These are phyloP conservation scores for Drosophila nigromelanica DNA, from an alignment of 1,140 invertebrate species.

Conservation along the genomic window DNA sequence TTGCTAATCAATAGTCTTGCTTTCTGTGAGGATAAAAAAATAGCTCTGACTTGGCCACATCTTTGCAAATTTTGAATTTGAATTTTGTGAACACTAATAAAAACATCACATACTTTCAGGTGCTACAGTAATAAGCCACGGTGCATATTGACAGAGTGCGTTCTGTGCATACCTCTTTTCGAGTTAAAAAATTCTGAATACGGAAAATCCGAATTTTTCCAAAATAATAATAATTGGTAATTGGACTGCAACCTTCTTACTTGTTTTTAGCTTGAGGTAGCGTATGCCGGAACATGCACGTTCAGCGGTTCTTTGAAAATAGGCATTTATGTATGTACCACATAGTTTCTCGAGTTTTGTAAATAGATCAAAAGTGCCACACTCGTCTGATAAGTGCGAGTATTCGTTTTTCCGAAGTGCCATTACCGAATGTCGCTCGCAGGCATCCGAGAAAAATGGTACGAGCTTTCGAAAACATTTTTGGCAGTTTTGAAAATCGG, in stretches of 20 bases:
- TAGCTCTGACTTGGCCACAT: too few relatives aligned
- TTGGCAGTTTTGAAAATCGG: slow-evolving; percentile 55
- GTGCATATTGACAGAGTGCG: too few relatives aligned
- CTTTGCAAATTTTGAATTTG: slow-evolving; percentile 32
- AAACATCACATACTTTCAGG: slow-evolving; percentile 28
- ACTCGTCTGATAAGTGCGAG: slow-evolving; percentile 58
- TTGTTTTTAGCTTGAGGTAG: slow-evolving; percentile 14
- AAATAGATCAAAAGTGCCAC: slow-evolving; percentile 68
- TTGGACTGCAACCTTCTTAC: too few relatives aligned
- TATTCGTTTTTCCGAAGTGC: slow-evolving; percentile 40
- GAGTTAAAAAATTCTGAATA: too few relatives aligned
- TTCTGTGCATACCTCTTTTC: too few relatives aligned
- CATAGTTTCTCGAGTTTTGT: slow-evolving; percentile 65
- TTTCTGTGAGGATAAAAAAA: too few relatives aligned
- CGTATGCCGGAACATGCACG: slow-evolving; percentile 39
- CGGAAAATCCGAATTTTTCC: too few relatives aligned
- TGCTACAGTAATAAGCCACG: background rate
- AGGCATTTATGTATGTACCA: slow-evolving; percentile 31
- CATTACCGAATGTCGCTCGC: slow-evolving; percentile 23
- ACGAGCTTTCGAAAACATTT: slow-evolving; percentile 32
- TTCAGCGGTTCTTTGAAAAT: slow-evolving; percentile 49
- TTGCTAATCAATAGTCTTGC: too few relatives aligned
- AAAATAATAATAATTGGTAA: too few relatives aligned
- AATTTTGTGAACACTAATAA: slow-evolving; percentile 9
- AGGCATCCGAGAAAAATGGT: slow-evolving; percentile 15